Evolutionary conservation across 2,113 vertebrate species (phyloP).

Genomic region (Thomomys bottae): DNA sequence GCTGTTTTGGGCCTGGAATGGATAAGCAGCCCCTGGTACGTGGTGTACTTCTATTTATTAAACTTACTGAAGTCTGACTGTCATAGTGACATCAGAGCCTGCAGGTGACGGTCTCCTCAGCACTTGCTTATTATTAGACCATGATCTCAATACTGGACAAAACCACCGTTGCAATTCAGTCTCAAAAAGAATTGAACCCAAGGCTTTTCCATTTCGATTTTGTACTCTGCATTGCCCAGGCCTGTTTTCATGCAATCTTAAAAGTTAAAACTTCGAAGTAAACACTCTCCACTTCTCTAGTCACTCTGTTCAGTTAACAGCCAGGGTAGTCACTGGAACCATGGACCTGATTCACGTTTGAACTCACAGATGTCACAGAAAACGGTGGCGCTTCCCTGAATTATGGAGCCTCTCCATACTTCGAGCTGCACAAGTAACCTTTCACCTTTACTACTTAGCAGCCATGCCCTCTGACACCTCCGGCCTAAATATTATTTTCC

Average conservation of each 20-base stretch:
- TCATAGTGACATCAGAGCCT: constrained; percentile 50
- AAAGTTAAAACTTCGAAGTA: background rate
- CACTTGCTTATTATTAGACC: constrained; percentile 72
- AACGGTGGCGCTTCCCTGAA: background rate
- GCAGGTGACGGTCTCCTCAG: constrained; percentile 46
- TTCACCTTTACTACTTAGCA: background rate
- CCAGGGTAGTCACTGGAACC: background rate
- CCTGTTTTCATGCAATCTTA: background rate
- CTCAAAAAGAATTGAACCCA: constrained; percentile 49
- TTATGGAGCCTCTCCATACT: too few species aligned
- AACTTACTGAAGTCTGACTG: constrained; percentile 68
- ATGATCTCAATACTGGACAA: constrained; percentile 54
- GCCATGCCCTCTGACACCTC: background rate
- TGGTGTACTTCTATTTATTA: constrained; percentile 77
- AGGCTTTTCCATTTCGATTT: background rate
- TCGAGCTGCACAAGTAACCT: background rate
- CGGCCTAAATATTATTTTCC: constrained; percentile 31
- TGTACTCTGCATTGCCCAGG: background rate
- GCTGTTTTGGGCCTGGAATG: constrained; percentile 73
- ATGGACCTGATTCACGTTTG: background rate
- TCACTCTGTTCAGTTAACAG: background rate
- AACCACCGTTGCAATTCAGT: background rate
- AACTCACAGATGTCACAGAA: background rate
- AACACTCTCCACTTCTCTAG: background rate
- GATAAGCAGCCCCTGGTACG: constrained; percentile 78